Conservation (phyloP, 2,888 invertebrate genomes). For the Cheilosia variabilis region DNA sequence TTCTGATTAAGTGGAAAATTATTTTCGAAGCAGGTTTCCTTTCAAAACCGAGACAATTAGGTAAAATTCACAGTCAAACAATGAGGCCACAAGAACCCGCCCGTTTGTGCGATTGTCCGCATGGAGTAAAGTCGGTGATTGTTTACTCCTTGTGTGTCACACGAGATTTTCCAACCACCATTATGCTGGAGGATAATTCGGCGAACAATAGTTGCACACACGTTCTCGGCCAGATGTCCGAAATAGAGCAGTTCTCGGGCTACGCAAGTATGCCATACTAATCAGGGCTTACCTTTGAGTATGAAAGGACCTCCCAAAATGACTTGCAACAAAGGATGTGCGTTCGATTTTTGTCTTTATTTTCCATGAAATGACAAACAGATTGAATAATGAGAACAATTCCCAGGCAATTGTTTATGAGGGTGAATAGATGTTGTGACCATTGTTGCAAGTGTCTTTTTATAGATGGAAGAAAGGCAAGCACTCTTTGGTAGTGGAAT, state of each 20-base stretch:
- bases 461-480: background rate
- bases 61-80: constrained; percentile 30
- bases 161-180: constrained; percentile 46
- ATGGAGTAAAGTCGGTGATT: constrained; percentile 22
- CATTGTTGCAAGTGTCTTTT: background rate
- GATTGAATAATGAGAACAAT: background rate
- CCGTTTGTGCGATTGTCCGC: constrained; percentile 44
- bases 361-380: constrained; percentile 34
- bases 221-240: constrained; percentile 58
- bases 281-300: constrained; percentile 47
- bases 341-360: constrained; percentile 7
- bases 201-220: constrained; percentile 50
- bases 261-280: constrained; percentile 39
- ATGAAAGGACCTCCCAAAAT: constrained; percentile 62
- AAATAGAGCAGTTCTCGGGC: constrained; percentile 62
- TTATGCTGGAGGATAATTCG: constrained; percentile 17
- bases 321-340: constrained; percentile 37
- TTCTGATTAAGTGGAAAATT: constrained; percentile 66
- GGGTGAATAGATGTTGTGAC: constrained; percentile 7
- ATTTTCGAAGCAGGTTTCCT: constrained; percentile 33
- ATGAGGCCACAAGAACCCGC: constrained; percentile 23
- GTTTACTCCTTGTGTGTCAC: constrained; percentile 30
- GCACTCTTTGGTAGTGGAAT: too few species aligned
- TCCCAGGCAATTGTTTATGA: constrained; percentile 32
- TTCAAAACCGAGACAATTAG: constrained; percentile 45